phyloP scores from a whole-genome alignment of 2,888 invertebrate species.

The Noctua janthe region DNA sequence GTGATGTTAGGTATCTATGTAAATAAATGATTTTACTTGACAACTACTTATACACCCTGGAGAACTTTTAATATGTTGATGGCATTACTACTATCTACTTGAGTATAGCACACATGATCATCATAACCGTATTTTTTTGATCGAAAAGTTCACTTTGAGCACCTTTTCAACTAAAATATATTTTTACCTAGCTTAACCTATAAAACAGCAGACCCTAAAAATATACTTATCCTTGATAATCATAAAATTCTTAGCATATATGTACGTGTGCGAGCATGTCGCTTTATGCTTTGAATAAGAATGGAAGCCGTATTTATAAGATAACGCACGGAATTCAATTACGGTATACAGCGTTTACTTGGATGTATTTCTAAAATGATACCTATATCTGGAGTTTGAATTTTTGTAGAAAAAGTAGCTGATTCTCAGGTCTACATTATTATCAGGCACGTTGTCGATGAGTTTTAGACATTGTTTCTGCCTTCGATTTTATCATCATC shows the following conservation, averaged over 20 bases:
- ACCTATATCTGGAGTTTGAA: not conserved
- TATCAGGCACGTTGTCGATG: not conserved
- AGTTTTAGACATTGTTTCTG: not conserved
- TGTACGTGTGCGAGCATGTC: conserved; percentile 29
- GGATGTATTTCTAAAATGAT: conserved; percentile 30
- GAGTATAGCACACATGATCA: not conserved
- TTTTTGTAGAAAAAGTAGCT: not conserved
- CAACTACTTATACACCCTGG: not conserved
- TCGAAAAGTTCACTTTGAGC: not conserved
- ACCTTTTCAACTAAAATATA: conserved; percentile 25
- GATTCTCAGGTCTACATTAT: not conserved
- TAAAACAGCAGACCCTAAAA: conserved; percentile 47
- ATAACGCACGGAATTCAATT: conserved; percentile 68
- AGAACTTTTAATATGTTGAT: not conserved
- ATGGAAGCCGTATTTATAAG: conserved; percentile 54
- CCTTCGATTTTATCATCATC: not conserved
- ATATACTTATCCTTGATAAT: conserved; percentile 50
- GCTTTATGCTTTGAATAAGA: conserved; percentile 59
- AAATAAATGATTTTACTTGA: not conserved
- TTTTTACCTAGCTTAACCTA: conserved; percentile 3
- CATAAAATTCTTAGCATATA: conserved; percentile 50
- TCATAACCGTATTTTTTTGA: conserved; percentile 3
- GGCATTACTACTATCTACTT: not conserved
- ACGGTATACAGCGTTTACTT: conserved; percentile 20
- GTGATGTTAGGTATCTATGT: not conserved